Percentiles rank a stretch among this genome's conserved stretches.
Evolutionary conservation across 2,888 invertebrate genomes (phyloP).

Genomic region (Lithosia quadra): DNA sequence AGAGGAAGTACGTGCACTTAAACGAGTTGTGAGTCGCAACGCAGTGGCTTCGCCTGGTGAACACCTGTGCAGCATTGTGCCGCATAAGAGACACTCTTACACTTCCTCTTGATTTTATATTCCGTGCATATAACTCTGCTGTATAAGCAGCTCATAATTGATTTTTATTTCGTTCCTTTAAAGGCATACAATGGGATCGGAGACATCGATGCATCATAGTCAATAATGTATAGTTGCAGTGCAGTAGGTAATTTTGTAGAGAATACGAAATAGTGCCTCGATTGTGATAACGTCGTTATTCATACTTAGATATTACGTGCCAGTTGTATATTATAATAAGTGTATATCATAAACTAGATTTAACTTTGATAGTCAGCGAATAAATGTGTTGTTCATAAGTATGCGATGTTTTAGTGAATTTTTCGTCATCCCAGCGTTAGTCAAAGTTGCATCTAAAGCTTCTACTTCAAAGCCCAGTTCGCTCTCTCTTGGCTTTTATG

Average conservation of each 20-base stretch:
- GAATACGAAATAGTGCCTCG: slow-evolving; percentile 36
- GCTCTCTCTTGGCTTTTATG: not conserved
- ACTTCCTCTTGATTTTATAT: no score
- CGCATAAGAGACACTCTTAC: no score
- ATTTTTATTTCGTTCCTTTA: no score
- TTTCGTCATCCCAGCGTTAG: not conserved
- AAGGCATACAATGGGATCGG: no score
- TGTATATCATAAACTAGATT: slow-evolving; percentile 19
- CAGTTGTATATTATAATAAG: slow-evolving; percentile 42
- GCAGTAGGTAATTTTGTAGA: slow-evolving; percentile 6
- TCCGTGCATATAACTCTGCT: no score
- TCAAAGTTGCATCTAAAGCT: not conserved
- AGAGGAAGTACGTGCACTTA: no score
- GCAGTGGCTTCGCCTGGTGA: no score
- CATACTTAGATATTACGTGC: slow-evolving; percentile 20
- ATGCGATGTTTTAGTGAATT: slow-evolving; percentile 13
- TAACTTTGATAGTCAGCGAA: slow-evolving; percentile 36
- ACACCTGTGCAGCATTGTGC: no score
- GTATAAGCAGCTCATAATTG: no score
- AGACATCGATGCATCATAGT: no score
- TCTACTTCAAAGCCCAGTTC: not conserved
- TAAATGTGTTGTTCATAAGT: slow-evolving; percentile 41
- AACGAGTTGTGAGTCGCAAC: no score
- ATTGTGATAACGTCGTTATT: slow-evolving; percentile 44
- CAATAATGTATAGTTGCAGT: not conserved